Evolutionary conservation across 2,113 vertebrate species (phyloP).

Genomic region (Plecturocebus donacophilus): DNA sequence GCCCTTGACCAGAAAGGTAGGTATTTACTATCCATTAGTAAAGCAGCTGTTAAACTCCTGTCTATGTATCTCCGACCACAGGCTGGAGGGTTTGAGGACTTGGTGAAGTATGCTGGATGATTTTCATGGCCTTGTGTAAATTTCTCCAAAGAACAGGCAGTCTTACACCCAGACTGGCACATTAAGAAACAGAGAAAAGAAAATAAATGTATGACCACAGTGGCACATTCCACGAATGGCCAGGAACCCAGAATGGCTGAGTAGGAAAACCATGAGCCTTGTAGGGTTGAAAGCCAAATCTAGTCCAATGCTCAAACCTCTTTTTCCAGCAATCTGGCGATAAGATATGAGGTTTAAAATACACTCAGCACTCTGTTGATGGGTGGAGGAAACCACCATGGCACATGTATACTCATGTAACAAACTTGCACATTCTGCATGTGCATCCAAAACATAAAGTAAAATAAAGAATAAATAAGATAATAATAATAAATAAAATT

Average conservation of each 20-base stretch:
- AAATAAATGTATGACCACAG: background rate
- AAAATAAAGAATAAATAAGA: too few relatives aligned
- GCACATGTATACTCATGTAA: too few relatives aligned
- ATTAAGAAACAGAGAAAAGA: background rate
- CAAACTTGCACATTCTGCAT: too few relatives aligned
- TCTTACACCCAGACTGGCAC: background rate
- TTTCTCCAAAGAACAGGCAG: background rate
- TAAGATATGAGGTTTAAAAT: background rate
- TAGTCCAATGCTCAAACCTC: too few relatives aligned
- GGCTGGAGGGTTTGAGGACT: background rate
- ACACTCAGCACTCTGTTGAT: too few relatives aligned
- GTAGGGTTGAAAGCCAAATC: background rate
- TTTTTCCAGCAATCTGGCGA: background rate
- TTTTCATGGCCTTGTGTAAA: background rate
- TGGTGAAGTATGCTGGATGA: too few relatives aligned
- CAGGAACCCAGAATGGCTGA: background rate
- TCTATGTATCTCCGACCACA: rapidly evolving
- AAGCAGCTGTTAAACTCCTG: too few relatives aligned
- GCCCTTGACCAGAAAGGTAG: background rate
- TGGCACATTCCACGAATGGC: background rate
- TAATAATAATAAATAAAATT: too few relatives aligned
- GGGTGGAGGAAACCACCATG: too few relatives aligned
- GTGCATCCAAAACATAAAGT: too few relatives aligned
- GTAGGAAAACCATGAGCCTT: background rate
- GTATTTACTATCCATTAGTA: background rate